Percentiles rank a stretch among this genome's conserved stretches.
These are phyloP conservation scores for Tridacna crocea DNA, from an alignment of 2,888 invertebrate genomes.

Conservation along the genomic window DNA sequence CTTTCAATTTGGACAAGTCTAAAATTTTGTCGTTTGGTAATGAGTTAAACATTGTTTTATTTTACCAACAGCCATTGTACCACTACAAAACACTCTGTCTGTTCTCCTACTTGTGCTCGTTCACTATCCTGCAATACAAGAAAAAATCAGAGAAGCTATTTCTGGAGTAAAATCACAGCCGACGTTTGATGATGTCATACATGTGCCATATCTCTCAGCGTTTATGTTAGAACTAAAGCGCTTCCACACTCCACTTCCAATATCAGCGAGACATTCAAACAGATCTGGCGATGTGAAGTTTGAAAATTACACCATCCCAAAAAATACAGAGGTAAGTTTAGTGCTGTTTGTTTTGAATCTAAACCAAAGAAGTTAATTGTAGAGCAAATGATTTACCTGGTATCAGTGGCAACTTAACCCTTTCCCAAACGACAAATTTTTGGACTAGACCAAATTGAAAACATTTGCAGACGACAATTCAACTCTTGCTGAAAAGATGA, in stretches of 20 bases:
- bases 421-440: too few species aligned
- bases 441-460: too few species aligned
- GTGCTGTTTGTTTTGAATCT: too few species aligned
- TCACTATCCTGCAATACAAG: constrained; percentile 69
- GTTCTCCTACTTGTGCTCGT: constrained; percentile 67
- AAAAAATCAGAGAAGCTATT: constrained; percentile 70
- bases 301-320: constrained; percentile 64
- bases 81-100: constrained; percentile 64
- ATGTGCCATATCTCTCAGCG: constrained; percentile 71
- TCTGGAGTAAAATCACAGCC: constrained; percentile 61
- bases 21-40: too few species aligned
- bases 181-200: constrained; percentile 51
- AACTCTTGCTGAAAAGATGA: too few species aligned
- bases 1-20: too few species aligned
- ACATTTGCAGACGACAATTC: too few species aligned
- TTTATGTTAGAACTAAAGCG: constrained; percentile 71
- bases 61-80: constrained; percentile 58
- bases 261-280: constrained; percentile 75
- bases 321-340: constrained; percentile 62
- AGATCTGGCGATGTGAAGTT: constrained; percentile 62
- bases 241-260: constrained; percentile 71
- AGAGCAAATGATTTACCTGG: not conserved
- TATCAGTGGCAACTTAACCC: not conserved
- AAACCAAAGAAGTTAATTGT: not conserved
- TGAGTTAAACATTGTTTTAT: not conserved